phyloP scores from a whole-genome alignment of 1,140 invertebrate genomes.

The Drosophila persimilis region DNA sequence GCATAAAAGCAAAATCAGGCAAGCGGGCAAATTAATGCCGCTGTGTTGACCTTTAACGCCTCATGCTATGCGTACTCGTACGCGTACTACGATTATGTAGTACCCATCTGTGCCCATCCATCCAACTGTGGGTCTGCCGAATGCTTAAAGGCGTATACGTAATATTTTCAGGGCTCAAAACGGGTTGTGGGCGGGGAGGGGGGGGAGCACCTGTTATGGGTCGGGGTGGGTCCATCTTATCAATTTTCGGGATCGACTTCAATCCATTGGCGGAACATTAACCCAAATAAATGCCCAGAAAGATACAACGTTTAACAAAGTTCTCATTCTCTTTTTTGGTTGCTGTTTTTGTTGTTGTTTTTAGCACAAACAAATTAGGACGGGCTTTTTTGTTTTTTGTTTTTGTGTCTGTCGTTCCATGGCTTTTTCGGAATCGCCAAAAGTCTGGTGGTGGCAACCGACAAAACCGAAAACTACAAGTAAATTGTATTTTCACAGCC shows the following conservation, averaged over 20 bases:
- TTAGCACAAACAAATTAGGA: constrained; percentile 30
- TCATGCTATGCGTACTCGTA: constrained; percentile 53
- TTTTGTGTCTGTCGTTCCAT: background rate
- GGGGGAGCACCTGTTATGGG: too few relatives aligned
- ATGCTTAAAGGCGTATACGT: constrained; percentile 45
- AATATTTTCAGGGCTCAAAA: constrained; percentile 16
- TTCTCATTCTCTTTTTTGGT: constrained; percentile 5
- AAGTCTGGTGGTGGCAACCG: constrained; percentile 3
- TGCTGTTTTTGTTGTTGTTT: background rate
- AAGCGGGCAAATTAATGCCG: constrained; percentile 19
- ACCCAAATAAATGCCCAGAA: constrained; percentile 42
- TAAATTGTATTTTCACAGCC: constrained; percentile 28
- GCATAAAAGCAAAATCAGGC: constrained; percentile 7
- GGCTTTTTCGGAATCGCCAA: constrained; percentile 7
- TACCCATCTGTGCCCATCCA: background rate
- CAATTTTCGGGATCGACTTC: background rate
- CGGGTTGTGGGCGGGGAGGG: too few relatives aligned
- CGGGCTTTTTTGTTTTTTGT: constrained; percentile 11
- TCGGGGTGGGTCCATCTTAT: constrained; percentile 6
- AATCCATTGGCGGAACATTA: constrained; percentile 19
- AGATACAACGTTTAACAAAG: constrained; percentile 21
- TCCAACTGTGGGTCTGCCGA: background rate
- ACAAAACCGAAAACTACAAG: constrained; percentile 2
- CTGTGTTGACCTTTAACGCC: constrained; percentile 67
- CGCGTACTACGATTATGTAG: constrained; percentile 20